Evolutionary conservation across 2,797 vertebrate species (phyloP).

Genomic region (Chanos chanos): DNA sequence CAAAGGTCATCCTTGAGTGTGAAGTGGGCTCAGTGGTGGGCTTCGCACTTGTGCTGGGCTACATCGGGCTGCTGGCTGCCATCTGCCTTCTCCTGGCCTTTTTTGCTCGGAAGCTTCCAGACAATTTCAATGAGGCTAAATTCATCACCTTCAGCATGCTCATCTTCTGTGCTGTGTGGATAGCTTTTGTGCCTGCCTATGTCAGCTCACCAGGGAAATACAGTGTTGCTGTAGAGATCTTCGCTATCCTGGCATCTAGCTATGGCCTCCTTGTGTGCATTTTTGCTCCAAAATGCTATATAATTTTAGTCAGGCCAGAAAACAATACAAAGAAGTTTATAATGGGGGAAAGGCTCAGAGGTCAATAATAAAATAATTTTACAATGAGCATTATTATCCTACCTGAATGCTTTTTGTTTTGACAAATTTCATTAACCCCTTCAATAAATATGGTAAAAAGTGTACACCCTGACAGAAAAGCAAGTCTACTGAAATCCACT

Average conservation of each 20-base stretch:
- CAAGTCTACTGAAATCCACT: too few species aligned
- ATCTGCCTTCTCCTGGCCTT: slow-evolving; percentile 47
- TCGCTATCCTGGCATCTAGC: slow-evolving; percentile 50
- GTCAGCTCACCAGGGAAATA: slow-evolving; percentile 58
- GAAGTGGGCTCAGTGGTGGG: slow-evolving; percentile 62
- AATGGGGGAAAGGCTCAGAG: slow-evolving; percentile 49
- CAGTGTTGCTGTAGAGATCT: slow-evolving; percentile 48
- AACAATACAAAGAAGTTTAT: slow-evolving; percentile 56
- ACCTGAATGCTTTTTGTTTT: too few species aligned
- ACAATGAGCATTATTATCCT: too few species aligned
- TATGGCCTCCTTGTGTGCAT: slow-evolving; percentile 48
- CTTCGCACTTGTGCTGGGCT: slow-evolving; percentile 52
- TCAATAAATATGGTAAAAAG: too few species aligned
- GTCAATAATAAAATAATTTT: background rate
- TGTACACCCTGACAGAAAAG: too few species aligned
- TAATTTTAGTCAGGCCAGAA: slow-evolving; percentile 52
- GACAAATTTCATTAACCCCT: too few species aligned
- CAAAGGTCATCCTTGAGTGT: slow-evolving; percentile 59
- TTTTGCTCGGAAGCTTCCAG: slow-evolving; percentile 48
- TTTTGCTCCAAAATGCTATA: slow-evolving; percentile 51
- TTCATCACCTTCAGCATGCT: slow-evolving; percentile 55
- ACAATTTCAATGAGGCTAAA: slow-evolving; percentile 52
- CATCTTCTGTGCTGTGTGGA: slow-evolving; percentile 52
- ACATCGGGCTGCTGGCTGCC: slow-evolving; percentile 43
- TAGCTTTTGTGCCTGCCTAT: slow-evolving; percentile 50